A percentile compares a stretch with the other conserved stretches of the same genome.
Evolutionary conservation across 2,113 vertebrate genomes (phyloP).

Genomic region (Crotalus horridus): DNA sequence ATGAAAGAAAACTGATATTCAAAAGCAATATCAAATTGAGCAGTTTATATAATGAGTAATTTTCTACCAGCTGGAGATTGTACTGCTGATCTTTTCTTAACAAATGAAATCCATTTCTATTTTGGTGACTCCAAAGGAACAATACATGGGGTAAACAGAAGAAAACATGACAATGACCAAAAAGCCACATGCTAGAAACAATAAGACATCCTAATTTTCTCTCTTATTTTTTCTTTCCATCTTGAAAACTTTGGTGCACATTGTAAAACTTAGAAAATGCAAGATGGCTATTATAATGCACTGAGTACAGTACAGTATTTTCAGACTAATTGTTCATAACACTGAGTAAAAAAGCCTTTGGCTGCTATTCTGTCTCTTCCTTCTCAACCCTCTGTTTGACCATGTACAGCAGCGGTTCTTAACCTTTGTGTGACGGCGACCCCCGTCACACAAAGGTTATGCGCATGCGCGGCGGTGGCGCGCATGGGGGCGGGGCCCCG

Average conservation of each 20-base stretch:
- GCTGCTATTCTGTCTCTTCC: background rate
- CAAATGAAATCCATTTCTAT: background rate
- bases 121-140: background rate
- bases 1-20: background rate
- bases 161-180: background rate
- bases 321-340: background rate
- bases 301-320: background rate
- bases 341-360: background rate
- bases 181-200: background rate
- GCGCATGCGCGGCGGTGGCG: too few species aligned
- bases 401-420: too few species aligned
- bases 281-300: background rate
- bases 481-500: too few species aligned
- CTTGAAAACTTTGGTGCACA: background rate
- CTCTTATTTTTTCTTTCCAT: background rate
- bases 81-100: background rate
- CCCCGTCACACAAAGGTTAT: too few species aligned
- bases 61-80: background rate
- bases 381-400: background rate
- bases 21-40: background rate
- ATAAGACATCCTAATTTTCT: background rate
- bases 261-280: background rate
- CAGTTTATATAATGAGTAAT: background rate
- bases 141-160: background rate
- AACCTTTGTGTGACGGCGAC: too few species aligned